Conservation (phyloP, 2,888 invertebrate species). For the Hecatera dysodea region DNA sequence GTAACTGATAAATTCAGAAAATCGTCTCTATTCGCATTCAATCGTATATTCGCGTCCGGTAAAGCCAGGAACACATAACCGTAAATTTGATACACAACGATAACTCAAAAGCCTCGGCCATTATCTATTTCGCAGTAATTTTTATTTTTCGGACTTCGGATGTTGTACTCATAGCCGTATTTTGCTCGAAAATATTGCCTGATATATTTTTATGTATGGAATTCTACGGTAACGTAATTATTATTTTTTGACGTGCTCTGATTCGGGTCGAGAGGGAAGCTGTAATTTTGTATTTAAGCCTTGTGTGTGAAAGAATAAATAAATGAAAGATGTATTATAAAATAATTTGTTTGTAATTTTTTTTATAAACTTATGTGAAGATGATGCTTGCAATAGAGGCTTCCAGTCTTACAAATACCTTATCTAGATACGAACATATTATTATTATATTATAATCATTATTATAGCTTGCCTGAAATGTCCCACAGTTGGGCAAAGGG, state of each 20-base stretch:
- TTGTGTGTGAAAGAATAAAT: not conserved
- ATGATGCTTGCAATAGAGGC: not conserved
- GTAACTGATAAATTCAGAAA: conserved; percentile 44
- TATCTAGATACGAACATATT: no score
- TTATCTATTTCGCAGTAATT: conserved; percentile 63
- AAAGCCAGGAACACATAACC: conserved; percentile 57
- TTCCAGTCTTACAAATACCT: no score
- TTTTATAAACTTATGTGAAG: not conserved
- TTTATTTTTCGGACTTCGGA: conserved; percentile 45
- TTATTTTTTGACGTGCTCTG: conserved; percentile 9
- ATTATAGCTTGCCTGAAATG: no score
- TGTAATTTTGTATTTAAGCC: conserved; percentile 16
- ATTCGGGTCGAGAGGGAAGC: conserved; percentile 14
- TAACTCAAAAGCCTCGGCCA: conserved; percentile 57
- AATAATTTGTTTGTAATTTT: not conserved
- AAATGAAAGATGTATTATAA: not conserved
- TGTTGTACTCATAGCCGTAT: conserved; percentile 32
- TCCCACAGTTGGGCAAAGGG: no score
- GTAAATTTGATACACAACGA: conserved; percentile 51
- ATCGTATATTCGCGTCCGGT: conserved; percentile 37
- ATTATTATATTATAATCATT: no score
- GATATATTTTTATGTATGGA: conserved; percentile 7
- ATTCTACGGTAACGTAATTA: conserved; percentile 19
- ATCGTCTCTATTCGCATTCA: conserved; percentile 33
- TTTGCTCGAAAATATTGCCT: conserved; percentile 34